Base-by-base conservation (phyloP, 2,797 vertebrate genomes). In the Oreochromis mossambicus region DNA sequence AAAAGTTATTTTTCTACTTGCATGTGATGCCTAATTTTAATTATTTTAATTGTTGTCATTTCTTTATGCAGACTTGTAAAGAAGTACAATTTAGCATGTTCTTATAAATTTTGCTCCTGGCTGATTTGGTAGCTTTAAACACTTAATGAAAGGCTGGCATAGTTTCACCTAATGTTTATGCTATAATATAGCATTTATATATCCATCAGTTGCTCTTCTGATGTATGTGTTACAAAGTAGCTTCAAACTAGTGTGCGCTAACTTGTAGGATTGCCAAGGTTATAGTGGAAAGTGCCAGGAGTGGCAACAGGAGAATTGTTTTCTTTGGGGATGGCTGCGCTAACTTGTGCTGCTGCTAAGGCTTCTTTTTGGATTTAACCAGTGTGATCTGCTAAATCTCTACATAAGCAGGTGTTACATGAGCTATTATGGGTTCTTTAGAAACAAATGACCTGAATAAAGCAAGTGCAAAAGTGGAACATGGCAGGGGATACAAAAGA, bases 61-160 rank as follows among this genome's bases (percentile, higher is more conserved):
- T 34, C 56, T 61, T 61, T 19, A 61, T 2, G 9, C 56, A 0
- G 15, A 34, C 56, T 58, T 58, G 8, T 34, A 19, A 58, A 58
- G 56, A 0, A 0, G 24, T 56, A 0, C 0, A 56, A 56, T 3
- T 58, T 32, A 32, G 26, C 8, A 17, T 32, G 15, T 32, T 58
- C 15, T 58, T 32, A 0, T 32, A 58, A 32, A 32, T 17, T 58
- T 58, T 17, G 3, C 14, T 0, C 6, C 29, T 6, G 56, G 0
- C 0, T 58, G 26, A 58, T 58, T 58, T 58, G 56, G 56, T 58
- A 32, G 55, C 1, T 32, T 58, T 34, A 58, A 58, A 58, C 29
- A 34, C 56, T 19, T 19, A 4, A 0, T 19, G 0, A 32, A 58
- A 32, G 26, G 8, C 7, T 32, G 26, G 0, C 5, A 0, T 58